These are phyloP conservation scores for Rhodeus uyekii DNA, from an alignment of 2,797 vertebrate species.

Conservation along the genomic window DNA sequence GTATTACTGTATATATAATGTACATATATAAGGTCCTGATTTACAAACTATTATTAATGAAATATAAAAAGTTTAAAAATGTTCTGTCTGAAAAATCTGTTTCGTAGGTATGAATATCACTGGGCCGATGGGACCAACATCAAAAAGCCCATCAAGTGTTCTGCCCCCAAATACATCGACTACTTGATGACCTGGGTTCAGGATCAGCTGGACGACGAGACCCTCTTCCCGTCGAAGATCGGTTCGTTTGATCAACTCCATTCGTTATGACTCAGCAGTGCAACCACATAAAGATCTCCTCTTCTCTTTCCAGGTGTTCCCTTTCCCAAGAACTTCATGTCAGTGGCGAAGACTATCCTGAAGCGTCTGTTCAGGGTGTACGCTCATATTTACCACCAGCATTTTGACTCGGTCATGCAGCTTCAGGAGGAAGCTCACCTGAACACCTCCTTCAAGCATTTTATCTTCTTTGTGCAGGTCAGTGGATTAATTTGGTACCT, in stretches of 20 bases:
- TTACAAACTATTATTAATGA: too few relatives aligned
- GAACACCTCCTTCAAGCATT: constrained; percentile 99
- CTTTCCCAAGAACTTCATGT: constrained; percentile 97
- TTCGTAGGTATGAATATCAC: constrained; percentile 91
- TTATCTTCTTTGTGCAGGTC: constrained; percentile 98
- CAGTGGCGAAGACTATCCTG: constrained; percentile 97
- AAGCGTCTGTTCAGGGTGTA: constrained; percentile 95
- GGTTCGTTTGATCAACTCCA: constrained; percentile 72
- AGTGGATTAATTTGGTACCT: constrained; percentile 27
- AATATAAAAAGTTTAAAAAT: too few relatives aligned
- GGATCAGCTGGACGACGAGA: constrained; percentile 96
- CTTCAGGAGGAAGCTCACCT: constrained; percentile 97
- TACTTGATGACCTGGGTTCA: constrained; percentile 99
- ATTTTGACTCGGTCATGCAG: constrained; percentile 96
- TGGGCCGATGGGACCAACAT: constrained; percentile 98
- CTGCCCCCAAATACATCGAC: constrained; percentile 95
- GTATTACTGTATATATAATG: too few relatives aligned
- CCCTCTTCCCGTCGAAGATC: constrained; percentile 95
- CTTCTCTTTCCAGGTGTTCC: constrained; percentile 82
- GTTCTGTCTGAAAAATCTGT: not conserved
- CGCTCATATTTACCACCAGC: constrained; percentile 97
- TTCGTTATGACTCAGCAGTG: not conserved
- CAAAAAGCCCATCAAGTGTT: constrained; percentile 97
- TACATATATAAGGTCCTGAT: too few relatives aligned
- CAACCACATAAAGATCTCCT: too few relatives aligned